These are phyloP conservation scores for Leptonema lineaticorne DNA, from an alignment of 1,140 invertebrate genomes.

Conservation along the genomic window DNA sequence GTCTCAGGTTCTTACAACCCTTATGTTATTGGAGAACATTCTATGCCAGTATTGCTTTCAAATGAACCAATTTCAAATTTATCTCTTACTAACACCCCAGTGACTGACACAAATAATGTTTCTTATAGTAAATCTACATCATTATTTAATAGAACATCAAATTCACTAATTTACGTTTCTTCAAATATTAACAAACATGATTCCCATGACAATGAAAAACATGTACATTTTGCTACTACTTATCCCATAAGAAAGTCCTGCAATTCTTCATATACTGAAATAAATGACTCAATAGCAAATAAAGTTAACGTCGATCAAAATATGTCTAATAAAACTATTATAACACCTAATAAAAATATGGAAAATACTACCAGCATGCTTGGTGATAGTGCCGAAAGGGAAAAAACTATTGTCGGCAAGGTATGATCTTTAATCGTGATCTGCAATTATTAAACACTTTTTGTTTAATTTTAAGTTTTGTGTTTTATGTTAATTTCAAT, in stretches of 20 bases:
- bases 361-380: neutral
- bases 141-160: neutral
- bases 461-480: no score
- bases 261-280: neutral
- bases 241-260: no score
- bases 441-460: no score
- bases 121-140: neutral
- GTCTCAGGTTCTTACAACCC: slow-evolving; percentile 39
- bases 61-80: neutral
- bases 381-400: slow-evolving; percentile 25
- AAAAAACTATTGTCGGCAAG: slow-evolving; percentile 34
- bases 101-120: neutral
- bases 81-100: neutral
- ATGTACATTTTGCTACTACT: slow-evolving; percentile 26
- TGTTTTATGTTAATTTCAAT: no score
- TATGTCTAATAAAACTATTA: neutral
- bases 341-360: slow-evolving; percentile 24
- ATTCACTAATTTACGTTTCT: neutral
- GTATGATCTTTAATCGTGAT: no score
- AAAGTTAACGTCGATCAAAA: neutral
- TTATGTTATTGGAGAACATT: slow-evolving; percentile 28
- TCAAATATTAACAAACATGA: neutral
- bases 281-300: neutral
- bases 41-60: neutral
- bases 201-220: neutral